These are phyloP conservation scores for Gila orcuttii DNA, from an alignment of 2,113 vertebrate genomes.

Conservation along the genomic window DNA sequence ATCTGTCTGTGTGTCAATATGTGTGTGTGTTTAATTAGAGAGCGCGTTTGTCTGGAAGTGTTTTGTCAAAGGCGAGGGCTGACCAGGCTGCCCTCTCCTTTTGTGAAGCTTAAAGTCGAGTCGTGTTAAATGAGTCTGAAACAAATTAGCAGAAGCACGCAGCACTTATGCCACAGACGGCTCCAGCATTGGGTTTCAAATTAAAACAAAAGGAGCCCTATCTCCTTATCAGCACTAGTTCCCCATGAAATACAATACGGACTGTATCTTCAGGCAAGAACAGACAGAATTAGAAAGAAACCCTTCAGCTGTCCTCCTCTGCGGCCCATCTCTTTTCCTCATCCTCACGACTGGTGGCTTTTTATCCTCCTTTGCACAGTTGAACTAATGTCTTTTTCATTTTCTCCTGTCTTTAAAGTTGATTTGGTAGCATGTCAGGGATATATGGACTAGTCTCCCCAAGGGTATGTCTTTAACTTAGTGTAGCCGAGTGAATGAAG, in stretches of 20 bases:
- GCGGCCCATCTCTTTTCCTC: conserved; percentile 42
- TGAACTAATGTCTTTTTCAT: conserved; percentile 53
- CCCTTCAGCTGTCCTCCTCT: conserved; percentile 58
- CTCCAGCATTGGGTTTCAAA: conserved; percentile 66
- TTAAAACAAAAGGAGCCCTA: conserved; percentile 68
- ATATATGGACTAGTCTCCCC: conserved; percentile 12
- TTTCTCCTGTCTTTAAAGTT: conserved; percentile 51
- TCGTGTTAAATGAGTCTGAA: conserved; percentile 66
- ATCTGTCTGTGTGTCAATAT: conserved; percentile 24
- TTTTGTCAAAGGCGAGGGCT: conserved; percentile 51
- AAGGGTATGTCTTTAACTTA: background rate
- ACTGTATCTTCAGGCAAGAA: conserved; percentile 65
- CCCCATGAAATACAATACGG: conserved; percentile 64
- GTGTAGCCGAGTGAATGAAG: background rate
- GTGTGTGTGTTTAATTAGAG: conserved; percentile 45
- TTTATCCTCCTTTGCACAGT: conserved; percentile 36
- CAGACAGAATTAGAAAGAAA: conserved; percentile 63
- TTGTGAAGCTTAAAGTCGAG: conserved; percentile 55
- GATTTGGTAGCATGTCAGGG: conserved; percentile 46
- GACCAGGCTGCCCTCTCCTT: conserved; percentile 56
- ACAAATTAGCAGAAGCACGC: conserved; percentile 64
- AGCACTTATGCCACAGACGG: conserved; percentile 62
- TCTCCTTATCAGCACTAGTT: conserved; percentile 64
- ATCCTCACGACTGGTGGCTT: conserved; percentile 45
- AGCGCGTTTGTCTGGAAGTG: conserved; percentile 47